These are phyloP conservation scores for Mesembrinibis cayennensis DNA, from an alignment of 2,113 vertebrate species.

Conservation along the genomic window DNA sequence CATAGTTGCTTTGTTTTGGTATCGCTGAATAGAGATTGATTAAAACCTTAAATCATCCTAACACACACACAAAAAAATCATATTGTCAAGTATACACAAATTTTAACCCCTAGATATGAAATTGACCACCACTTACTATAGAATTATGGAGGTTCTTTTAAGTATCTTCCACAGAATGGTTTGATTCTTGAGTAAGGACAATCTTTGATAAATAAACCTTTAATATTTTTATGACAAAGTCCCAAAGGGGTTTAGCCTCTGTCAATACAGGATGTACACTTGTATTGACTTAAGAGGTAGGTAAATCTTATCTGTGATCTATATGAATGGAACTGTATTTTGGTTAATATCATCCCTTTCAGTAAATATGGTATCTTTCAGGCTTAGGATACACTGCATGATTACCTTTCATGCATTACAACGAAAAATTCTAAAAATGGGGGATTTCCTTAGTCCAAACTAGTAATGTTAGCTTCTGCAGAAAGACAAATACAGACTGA, in stretches of 20 bases:
- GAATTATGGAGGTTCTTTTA: background rate
- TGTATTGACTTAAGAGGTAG: background rate
- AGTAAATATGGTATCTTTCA: background rate
- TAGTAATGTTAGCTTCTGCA: background rate
- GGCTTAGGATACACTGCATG: background rate
- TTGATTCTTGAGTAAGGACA: background rate
- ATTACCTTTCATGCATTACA: background rate
- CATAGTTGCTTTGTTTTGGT: background rate
- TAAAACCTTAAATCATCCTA: background rate
- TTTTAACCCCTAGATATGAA: background rate
- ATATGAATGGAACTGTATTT: background rate
- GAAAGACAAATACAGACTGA: background rate
- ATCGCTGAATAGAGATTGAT: background rate
- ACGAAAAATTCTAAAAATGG: background rate
- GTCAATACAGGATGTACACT: background rate
- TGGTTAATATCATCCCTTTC: background rate
- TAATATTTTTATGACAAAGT: background rate
- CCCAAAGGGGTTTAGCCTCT: background rate
- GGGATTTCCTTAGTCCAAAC: background rate
- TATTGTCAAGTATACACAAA: background rate
- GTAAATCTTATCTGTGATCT: background rate
- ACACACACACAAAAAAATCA: background rate
- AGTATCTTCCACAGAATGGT: background rate
- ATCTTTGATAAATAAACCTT: background rate
- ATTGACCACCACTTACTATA: background rate